phyloP scores from a whole-genome alignment of 2,888 invertebrate genomes.

The Geotrupes spiniger region DNA sequence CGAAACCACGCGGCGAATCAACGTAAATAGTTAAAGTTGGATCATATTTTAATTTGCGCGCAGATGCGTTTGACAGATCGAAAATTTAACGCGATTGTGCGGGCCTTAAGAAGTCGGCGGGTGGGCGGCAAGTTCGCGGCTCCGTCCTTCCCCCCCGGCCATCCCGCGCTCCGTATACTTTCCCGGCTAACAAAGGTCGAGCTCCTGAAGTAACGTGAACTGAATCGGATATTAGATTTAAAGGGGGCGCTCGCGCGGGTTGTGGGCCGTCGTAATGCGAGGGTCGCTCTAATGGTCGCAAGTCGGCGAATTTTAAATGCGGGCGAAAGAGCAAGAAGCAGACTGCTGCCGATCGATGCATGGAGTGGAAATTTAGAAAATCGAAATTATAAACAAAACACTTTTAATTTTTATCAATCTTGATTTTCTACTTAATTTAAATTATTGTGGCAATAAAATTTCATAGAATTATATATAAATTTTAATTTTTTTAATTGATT shows the following conservation, averaged over 20 bases:
- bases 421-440: no score
- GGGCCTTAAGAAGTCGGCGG: no score
- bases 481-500: no score
- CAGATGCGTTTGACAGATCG: slow-evolving; percentile 42
- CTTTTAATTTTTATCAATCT: no score
- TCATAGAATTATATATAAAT: no score
- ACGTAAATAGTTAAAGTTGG: slow-evolving; percentile 41
- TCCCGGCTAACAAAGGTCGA: slow-evolving; percentile 16
- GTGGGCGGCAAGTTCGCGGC: no score
- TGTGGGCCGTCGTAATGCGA: background rate
- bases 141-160: no score
- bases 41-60: slow-evolving; percentile 39
- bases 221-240: slow-evolving; percentile 13
- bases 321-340: background rate
- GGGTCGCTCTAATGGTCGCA: background rate
- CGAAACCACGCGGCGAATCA: no score
- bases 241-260: background rate
- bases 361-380: no score
- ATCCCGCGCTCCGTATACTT: background rate
- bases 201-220: slow-evolving; percentile 15
- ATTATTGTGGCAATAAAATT: no score
- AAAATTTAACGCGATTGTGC: slow-evolving; percentile 38
- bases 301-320: background rate
- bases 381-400: no score
- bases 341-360: no score